Conservation (phyloP, 2,888 invertebrate genomes). For the Plusia festucae region DNA sequence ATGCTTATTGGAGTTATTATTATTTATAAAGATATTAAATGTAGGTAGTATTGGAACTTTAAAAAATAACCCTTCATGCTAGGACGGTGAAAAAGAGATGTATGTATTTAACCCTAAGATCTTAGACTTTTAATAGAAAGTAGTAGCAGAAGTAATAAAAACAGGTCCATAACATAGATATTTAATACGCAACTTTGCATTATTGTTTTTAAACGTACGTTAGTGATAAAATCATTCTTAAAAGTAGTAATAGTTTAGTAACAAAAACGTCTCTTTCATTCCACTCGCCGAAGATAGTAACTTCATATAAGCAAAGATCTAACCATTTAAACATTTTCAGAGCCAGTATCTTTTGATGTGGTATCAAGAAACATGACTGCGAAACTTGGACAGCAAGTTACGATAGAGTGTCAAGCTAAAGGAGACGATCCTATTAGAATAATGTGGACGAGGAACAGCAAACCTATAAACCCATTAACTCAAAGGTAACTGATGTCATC, state of each 20-base stretch:
- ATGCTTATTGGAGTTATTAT: constrained; percentile 21
- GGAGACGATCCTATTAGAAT: constrained; percentile 96
- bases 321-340: constrained; percentile 75
- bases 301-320: not conserved
- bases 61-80: too few species aligned
- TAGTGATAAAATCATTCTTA: too few species aligned
- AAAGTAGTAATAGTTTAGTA: too few species aligned
- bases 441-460: constrained; percentile 94
- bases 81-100: too few species aligned
- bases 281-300: not conserved
- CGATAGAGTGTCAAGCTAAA: constrained; percentile 93
- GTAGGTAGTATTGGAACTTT: too few species aligned
- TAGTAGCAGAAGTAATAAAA: too few species aligned
- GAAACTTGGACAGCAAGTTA: constrained; percentile 93
- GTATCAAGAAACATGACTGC: constrained; percentile 93
- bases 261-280: too few species aligned
- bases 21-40: constrained; percentile 19
- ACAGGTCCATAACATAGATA: too few species aligned
- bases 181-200: too few species aligned
- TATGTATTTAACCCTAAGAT: too few species aligned
- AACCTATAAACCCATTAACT: constrained; percentile 90
- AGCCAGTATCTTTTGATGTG: constrained; percentile 94
- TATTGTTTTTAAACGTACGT: too few species aligned
- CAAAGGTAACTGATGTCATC: constrained; percentile 74
- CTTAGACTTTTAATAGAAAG: too few species aligned